Evolutionary conservation across 2,797 vertebrate genomes (phyloP).

Genomic region (Arrhamphus sclerolepis): DNA sequence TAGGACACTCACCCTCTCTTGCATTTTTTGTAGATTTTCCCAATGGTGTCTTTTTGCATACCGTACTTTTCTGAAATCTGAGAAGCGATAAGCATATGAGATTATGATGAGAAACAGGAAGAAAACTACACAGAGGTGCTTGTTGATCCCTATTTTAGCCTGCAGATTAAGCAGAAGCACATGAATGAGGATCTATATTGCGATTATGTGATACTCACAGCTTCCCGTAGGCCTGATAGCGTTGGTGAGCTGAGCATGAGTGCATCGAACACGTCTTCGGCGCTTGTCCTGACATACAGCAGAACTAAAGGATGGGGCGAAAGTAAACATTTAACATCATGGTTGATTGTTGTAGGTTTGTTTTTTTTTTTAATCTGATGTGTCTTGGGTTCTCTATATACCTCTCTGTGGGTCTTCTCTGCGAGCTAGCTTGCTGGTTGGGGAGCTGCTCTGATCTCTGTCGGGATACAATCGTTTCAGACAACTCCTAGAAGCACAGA

Average conservation of each 20-base stretch:
- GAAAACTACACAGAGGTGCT: not conserved
- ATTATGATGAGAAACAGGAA: slow-evolving; percentile 28
- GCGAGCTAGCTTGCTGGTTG: slow-evolving; percentile 84
- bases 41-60: slow-evolving; percentile 91
- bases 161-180: not conserved
- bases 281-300: slow-evolving; percentile 88
- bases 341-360: not conserved
- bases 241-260: slow-evolving; percentile 95
- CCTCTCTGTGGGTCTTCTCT: slow-evolving; percentile 91
- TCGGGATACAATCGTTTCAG: slow-evolving; percentile 88
- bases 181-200: not conserved
- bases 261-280: slow-evolving; percentile 94
- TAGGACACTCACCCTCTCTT: slow-evolving; percentile 91
- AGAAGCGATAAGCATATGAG: slow-evolving; percentile 55
- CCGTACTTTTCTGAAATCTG: slow-evolving; percentile 98
- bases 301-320: slow-evolving; percentile 80
- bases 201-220: slow-evolving; percentile 80
- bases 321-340: not conserved
- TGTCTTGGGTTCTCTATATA: slow-evolving; percentile 60
- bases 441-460: slow-evolving; percentile 73
- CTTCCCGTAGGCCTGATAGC: slow-evolving; percentile 89
- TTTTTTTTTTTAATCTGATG: not conserved
- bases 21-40: slow-evolving; percentile 99
- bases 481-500: slow-evolving; percentile 74
- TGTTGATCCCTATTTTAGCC: not conserved